Evolutionary conservation across 2,888 invertebrate genomes (phyloP).

Genomic region (Cylindroiulus punctatus): DNA sequence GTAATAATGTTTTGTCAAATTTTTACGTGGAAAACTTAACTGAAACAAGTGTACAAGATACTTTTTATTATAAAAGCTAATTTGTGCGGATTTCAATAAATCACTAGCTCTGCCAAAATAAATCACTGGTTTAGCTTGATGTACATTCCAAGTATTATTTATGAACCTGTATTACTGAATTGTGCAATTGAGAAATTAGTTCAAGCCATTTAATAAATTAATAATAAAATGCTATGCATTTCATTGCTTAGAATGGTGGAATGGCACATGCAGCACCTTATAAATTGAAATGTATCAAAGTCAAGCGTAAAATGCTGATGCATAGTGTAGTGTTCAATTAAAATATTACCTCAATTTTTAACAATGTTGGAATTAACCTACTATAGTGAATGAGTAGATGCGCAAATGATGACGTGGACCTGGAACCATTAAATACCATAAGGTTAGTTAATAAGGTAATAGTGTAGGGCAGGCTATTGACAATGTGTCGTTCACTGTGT

Average conservation of each 20-base stretch:
- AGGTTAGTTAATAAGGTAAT: background rate
- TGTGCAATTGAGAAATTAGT: background rate
- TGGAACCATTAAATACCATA: background rate
- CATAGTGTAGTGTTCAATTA: background rate
- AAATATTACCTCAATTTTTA: too few species aligned
- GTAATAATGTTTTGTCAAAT: background rate
- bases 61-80: slow-evolving; percentile 4
- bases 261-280: background rate
- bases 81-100: background rate
- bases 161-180: background rate
- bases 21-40: background rate
- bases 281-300: slow-evolving; percentile 28
- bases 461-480: background rate
- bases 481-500: background rate
- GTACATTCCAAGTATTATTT: background rate
- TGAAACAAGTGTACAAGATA: too few species aligned
- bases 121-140: background rate
- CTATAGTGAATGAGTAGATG: background rate
- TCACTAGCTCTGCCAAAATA: background rate
- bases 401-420: background rate
- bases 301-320: slow-evolving; percentile 12
- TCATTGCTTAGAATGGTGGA: background rate
- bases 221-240: background rate
- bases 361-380: background rate
- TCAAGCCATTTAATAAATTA: background rate